phyloP scores from a whole-genome alignment of 2,888 invertebrate species.

The Xestobium rufovillosum region DNA sequence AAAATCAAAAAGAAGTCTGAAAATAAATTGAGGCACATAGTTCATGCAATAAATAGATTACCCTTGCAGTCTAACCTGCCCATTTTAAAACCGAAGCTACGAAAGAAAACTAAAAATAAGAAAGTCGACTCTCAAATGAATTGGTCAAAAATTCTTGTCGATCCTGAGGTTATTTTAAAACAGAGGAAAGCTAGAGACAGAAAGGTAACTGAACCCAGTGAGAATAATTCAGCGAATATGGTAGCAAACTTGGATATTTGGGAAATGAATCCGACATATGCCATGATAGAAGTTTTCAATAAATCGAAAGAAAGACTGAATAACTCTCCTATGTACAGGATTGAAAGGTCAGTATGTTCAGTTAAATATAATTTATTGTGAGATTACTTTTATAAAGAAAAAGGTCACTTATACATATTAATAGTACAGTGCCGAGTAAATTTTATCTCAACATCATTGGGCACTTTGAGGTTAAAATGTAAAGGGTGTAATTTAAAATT shows the following conservation, averaged over 20 bases:
- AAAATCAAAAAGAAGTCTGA: slow-evolving; percentile 30
- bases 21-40: slow-evolving; percentile 19
- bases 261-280: slow-evolving; percentile 58
- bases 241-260: slow-evolving; percentile 46
- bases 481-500: too few species aligned
- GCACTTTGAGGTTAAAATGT: too few species aligned
- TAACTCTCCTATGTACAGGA: slow-evolving; percentile 33
- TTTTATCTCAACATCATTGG: too few species aligned
- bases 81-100: slow-evolving; percentile 47
- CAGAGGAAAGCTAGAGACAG: slow-evolving; percentile 41
- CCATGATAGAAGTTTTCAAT: slow-evolving; percentile 61
- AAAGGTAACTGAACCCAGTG: slow-evolving; percentile 42
- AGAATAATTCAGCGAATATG: slow-evolving; percentile 40
- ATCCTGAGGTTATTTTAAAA: slow-evolving; percentile 56
- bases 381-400: too few species aligned
- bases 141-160: slow-evolving; percentile 60
- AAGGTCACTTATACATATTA: too few species aligned
- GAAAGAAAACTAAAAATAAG: slow-evolving; percentile 44
- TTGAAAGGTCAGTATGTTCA: slow-evolving; percentile 31
- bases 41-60: slow-evolving; percentile 45
- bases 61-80: slow-evolving; percentile 58
- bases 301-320: slow-evolving; percentile 51
- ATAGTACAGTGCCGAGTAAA: too few species aligned
- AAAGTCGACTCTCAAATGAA: slow-evolving; percentile 49
- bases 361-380: too few species aligned